phyloP scores from a whole-genome alignment of 2,888 invertebrate genomes.

The Trichogramma dendrolimi region DNA sequence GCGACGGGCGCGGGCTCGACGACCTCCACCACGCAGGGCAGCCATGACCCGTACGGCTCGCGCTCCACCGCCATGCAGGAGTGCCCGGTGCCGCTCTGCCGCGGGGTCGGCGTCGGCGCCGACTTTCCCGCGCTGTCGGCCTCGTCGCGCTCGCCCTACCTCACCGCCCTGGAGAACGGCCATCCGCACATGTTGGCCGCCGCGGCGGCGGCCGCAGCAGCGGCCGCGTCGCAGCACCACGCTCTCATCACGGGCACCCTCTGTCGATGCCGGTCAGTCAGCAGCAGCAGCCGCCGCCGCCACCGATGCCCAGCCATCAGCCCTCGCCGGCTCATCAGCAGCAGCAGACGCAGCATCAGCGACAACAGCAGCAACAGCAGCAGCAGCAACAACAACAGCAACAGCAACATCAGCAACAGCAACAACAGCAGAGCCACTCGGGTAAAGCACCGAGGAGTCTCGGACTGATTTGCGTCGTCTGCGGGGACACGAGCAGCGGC shows the following conservation, averaged over 20 bases:
- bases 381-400: conserved; percentile 26
- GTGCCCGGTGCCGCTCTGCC: conserved; percentile 48
- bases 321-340: conserved; percentile 37
- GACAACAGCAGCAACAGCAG: conserved; percentile 30
- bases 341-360: conserved; percentile 39
- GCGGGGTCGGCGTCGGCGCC: conserved; percentile 36
- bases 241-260: conserved; percentile 17
- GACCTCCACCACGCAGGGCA: neutral
- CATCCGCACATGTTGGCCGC: conserved; percentile 44
- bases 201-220: conserved; percentile 25
- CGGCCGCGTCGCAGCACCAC: conserved; percentile 14
- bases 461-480: conserved; percentile 90
- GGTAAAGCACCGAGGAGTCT: conserved; percentile 56
- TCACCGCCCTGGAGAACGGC: conserved; percentile 48
- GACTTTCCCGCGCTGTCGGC: conserved; percentile 42
- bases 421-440: conserved; percentile 40
- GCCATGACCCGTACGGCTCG: conserved; percentile 42
- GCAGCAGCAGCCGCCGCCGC: conserved; percentile 38
- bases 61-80: conserved; percentile 44
- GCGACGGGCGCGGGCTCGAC: conserved; percentile 43
- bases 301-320: conserved; percentile 39
- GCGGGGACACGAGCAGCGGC: conserved; percentile 94
- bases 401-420: conserved; percentile 33
- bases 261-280: conserved; percentile 36
- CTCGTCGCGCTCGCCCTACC: conserved; percentile 46